Evolutionary conservation across 2,797 vertebrate genomes (phyloP).

Genomic region (Prunella strophiata): DNA sequence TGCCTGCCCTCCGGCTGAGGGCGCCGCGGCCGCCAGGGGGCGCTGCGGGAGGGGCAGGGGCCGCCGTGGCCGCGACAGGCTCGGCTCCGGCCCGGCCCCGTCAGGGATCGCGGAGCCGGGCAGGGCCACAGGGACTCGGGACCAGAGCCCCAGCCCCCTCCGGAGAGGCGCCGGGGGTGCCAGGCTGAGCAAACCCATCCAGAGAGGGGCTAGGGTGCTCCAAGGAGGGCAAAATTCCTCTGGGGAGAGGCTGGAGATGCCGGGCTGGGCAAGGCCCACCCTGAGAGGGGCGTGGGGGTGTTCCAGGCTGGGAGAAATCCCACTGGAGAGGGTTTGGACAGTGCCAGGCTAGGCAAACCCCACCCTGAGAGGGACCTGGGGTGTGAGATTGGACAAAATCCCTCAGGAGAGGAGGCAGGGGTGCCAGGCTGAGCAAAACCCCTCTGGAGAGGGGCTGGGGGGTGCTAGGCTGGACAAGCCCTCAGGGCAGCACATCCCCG

Average conservation of each 20-base stretch:
- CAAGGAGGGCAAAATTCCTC: not conserved
- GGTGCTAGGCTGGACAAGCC: not conserved
- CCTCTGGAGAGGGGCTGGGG: not conserved
- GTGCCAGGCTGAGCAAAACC: not conserved
- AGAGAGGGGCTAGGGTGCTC: no score
- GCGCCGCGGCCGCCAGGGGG: not conserved
- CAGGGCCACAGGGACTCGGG: no score
- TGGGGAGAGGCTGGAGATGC: not conserved
- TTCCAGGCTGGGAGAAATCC: not conserved
- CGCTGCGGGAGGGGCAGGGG: not conserved
- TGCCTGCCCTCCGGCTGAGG: not conserved
- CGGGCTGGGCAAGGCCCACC: not conserved
- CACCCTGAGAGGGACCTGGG: not conserved
- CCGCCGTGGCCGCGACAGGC: no score
- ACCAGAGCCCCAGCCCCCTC: not conserved
- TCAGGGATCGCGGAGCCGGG: not conserved
- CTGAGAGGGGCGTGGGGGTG: not conserved
- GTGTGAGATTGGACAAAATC: not conserved
- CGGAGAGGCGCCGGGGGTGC: not conserved
- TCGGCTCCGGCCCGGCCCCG: no score
- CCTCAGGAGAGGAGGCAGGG: not conserved
- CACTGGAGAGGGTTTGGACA: not conserved
- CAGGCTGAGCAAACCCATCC: not conserved
- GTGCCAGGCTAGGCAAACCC: not conserved
- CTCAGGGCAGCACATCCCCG: rapidly evolving